Evolutionary conservation across 1,140 invertebrate genomes (phyloP), one percentile per base, ranked within the genome.

Genomic region (Hypothenemus hampei): DNA sequence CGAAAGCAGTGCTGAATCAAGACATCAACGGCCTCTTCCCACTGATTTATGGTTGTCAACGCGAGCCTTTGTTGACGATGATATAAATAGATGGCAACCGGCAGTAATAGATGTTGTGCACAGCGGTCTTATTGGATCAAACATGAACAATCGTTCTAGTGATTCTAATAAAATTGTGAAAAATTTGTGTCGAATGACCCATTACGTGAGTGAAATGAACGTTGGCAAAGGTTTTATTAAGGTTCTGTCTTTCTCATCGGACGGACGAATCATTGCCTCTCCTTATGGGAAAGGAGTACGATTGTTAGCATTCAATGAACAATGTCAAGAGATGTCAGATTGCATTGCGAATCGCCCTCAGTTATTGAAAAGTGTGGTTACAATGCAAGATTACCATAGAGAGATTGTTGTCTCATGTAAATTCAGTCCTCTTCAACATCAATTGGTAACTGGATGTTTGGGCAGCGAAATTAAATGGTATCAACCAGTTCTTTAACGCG

Each of bases 321-420:
- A 83, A 7, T 92, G 91, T 70, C 76, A 83, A 31, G 91, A 95
- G 69, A 70, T 95, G 23, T 84, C 85, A 2, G 79, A 83, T 51
- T 84, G 81, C 65, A 78, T 82, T 1, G 79, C 81, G 11, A 63
- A 72, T 40, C 56, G 66, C 39, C 72, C 70, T 59, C 60, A 69
- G 70, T 70, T 70, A 58, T 76, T 73, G 61, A 75, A 68, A 58
- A 76, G 63, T 64, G 84, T 45, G 65, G 77, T 58, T 82, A 90
- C 67, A 65, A 93, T 18, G 80, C 85, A 82, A 59, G 75, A 83
- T 43, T 83, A 83, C 61, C 92, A 95, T 66, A 74, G 79, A 18
- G 86, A 91, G 64, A 84, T 89, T 44, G 91, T 95, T n/a, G 82
- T 95, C 16, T 88, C 89, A 68, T 91, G 89, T 45, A 92, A 90